phyloP scores from a whole-genome alignment of 2,113 vertebrate species.

The Sigmodon hispidus region DNA sequence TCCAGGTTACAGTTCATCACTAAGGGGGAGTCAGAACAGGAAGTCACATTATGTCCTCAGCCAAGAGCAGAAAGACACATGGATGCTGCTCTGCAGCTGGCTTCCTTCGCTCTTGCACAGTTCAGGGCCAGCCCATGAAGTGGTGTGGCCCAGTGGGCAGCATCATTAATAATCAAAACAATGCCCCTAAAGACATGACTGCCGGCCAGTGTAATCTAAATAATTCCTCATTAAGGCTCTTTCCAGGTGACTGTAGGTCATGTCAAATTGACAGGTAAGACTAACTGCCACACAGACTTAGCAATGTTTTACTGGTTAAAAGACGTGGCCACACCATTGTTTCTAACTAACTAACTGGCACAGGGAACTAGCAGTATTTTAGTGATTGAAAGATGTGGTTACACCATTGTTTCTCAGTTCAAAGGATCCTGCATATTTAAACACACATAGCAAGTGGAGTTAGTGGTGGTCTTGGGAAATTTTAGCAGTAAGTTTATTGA shows the following conservation, averaged over 20 bases:
- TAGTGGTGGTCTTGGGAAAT: not conserved
- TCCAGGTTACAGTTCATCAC: not conserved
- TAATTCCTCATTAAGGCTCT: not conserved
- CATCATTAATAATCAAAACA: not conserved
- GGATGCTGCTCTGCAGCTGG: not conserved
- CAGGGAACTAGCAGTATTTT: too few relatives aligned
- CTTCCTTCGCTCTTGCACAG: not conserved
- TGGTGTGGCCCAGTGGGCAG: not conserved
- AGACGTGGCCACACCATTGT: not conserved
- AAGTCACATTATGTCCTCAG: not conserved
- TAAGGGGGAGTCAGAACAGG: not conserved
- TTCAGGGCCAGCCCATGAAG: not conserved
- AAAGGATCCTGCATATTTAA: not conserved
- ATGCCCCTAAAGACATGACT: not conserved
- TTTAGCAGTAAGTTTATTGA: not conserved
- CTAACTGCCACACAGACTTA: too few relatives aligned
- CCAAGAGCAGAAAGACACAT: not conserved
- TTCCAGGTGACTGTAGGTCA: not conserved
- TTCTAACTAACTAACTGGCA: not conserved
- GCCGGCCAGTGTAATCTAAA: not conserved
- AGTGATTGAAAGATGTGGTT: not conserved
- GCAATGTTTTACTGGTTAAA: too few relatives aligned
- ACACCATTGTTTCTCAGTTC: not conserved
- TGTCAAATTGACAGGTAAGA: not conserved
- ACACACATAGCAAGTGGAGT: not conserved